phyloP scores from a whole-genome alignment of 2,113 vertebrate genomes.

The Sinocyclocheilus rhinocerous region DNA sequence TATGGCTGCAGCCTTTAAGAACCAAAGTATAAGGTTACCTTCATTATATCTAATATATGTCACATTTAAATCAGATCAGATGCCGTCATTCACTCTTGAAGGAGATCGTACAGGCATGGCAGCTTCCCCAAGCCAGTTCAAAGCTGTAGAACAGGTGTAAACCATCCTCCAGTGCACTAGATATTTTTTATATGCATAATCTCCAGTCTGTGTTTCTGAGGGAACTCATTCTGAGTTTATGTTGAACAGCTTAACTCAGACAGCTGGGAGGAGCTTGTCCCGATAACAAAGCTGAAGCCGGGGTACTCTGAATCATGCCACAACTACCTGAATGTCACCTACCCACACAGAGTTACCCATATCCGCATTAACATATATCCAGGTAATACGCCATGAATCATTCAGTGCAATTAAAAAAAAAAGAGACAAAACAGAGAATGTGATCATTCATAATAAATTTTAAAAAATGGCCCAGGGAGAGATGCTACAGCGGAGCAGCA shows the following conservation, averaged over 20 bases:
- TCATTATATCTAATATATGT: conserved; percentile 15
- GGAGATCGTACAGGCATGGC: conserved; percentile 76
- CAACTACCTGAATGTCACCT: conserved; percentile 75
- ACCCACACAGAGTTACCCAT: conserved; percentile 77
- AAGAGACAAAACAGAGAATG: conserved; percentile 3
- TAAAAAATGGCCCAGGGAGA: not conserved
- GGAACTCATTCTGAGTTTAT: conserved; percentile 29
- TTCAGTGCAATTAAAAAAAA: not conserved
- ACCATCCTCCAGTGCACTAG: conserved; percentile 22
- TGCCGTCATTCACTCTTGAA: conserved; percentile 59
- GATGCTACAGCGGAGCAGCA: not conserved
- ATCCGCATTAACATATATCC: conserved; percentile 85
- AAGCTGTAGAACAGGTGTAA: conserved; percentile 70
- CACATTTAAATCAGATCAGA: conserved; percentile 62
- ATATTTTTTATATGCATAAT: not conserved
- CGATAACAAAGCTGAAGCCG: conserved; percentile 71
- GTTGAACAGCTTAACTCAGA: conserved; percentile 77
- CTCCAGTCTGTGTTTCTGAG: not conserved
- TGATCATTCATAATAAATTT: conserved; percentile 27
- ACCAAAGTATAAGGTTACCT: not conserved
- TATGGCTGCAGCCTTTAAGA: not conserved
- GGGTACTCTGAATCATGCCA: conserved; percentile 76
- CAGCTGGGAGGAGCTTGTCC: conserved; percentile 76
- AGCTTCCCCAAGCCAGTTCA: conserved; percentile 72
- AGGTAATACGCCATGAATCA: conserved; percentile 66